A percentile compares a stretch with the other conserved stretches of the same genome.
Conservation (phyloP, 2,113 vertebrate genomes). For the Ciconia maguari region DNA sequence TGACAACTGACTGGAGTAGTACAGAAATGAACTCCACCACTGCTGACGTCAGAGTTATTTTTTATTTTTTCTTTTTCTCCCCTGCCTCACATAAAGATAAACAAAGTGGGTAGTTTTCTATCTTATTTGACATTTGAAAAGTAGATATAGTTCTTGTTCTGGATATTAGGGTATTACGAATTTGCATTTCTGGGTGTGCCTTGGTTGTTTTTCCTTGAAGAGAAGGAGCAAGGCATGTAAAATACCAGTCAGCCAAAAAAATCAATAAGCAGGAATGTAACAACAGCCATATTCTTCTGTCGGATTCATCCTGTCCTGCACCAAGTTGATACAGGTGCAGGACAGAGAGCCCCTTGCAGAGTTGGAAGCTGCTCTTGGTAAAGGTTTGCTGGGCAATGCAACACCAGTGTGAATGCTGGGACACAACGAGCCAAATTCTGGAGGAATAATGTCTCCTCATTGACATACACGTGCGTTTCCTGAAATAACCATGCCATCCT, state of each 20-base stretch:
- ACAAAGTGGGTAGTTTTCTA: not conserved
- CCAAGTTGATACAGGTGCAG: not conserved
- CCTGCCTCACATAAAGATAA: not conserved
- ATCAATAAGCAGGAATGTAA: not conserved
- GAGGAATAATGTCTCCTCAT: not conserved
- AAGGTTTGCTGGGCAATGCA: not conserved
- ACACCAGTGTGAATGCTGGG: not conserved
- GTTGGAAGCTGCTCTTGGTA: not conserved
- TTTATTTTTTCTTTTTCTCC: not conserved
- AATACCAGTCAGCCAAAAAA: not conserved
- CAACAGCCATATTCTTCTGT: not conserved
- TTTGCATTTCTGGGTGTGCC: not conserved
- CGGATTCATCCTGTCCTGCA: not conserved
- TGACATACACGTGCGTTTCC: rapidly evolving
- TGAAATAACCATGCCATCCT: not conserved
- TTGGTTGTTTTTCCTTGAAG: not conserved
- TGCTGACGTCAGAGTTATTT: not conserved
- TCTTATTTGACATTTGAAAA: not conserved
- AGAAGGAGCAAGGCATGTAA: not conserved
- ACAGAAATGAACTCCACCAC: not conserved
- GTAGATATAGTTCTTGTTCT: not conserved
- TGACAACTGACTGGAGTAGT: not conserved
- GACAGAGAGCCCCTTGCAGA: not conserved
- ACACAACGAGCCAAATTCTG: rapidly evolving
- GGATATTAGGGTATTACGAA: not conserved